Conservation (phyloP, 2,113 vertebrate genomes). For the Rynchops niger region DNA sequence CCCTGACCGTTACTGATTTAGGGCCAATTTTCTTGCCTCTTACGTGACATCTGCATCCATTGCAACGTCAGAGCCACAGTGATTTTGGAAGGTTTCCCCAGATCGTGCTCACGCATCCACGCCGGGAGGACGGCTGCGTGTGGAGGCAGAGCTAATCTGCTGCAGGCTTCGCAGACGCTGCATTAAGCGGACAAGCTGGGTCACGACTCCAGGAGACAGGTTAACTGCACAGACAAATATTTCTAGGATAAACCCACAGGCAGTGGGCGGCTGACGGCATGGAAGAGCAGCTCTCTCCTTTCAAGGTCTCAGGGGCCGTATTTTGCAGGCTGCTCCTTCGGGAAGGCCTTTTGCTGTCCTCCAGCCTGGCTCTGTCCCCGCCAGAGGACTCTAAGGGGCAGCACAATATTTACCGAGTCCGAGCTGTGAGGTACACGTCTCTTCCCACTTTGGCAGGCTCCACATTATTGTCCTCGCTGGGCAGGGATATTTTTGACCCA, state of each 20-base stretch:
- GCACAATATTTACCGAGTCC: rapidly evolving
- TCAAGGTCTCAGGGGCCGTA: neutral
- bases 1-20: neutral
- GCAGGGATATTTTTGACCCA: neutral
- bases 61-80: neutral
- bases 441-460: neutral
- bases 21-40: neutral
- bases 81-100: neutral
- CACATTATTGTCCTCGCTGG: rapidly evolving
- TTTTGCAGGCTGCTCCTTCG: neutral
- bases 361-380: neutral
- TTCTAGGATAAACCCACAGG: neutral
- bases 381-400: rapidly evolving
- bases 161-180: neutral
- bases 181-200: neutral
- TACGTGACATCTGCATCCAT: neutral
- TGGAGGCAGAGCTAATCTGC: neutral
- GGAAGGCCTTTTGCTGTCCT: neutral
- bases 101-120: rapidly evolving
- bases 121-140: neutral
- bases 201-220: neutral
- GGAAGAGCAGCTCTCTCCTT: neutral
- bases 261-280: neutral
- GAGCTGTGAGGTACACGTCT: rapidly evolving
- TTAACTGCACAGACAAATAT: neutral